Percentiles rank a stretch among this genome's conserved stretches.
Evolutionary conservation across 1,140 invertebrate genomes (phyloP).

Genomic region (Megathymus violae): DNA sequence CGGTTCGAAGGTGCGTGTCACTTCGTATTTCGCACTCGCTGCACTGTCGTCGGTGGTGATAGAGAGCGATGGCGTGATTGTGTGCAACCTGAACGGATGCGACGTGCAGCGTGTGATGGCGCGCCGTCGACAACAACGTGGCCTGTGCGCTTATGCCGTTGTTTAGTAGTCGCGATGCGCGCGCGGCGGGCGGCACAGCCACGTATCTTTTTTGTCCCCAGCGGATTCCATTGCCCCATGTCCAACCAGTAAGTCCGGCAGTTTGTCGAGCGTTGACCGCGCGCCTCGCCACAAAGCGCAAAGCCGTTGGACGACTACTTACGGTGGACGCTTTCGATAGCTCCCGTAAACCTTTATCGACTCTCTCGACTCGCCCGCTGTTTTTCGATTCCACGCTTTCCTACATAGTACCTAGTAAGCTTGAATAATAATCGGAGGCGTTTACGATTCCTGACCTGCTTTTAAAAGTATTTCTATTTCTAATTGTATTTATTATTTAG

Average conservation of each 20-base stretch:
- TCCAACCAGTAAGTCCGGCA: conserved; percentile 80
- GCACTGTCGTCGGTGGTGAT: neutral
- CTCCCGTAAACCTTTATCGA: conserved; percentile 58
- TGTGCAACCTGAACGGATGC: conserved; percentile 26
- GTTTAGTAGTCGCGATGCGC: conserved; percentile 67
- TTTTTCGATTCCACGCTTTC: conserved; percentile 38
- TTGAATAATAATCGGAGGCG: conserved; percentile 22
- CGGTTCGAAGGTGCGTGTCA: no score
- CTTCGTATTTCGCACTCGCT: no score
- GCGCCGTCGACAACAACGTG: conserved; percentile 27
- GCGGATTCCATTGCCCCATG: conserved; percentile 78
- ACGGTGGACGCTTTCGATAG: conserved; percentile 65
- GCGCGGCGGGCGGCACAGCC: conserved; percentile 56
- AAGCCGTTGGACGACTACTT: conserved; percentile 66
- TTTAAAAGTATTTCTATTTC: conserved; percentile 21
- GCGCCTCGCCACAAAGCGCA: conserved; percentile 61
- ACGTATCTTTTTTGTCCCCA: conserved; percentile 72
- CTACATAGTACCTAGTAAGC: conserved; percentile 27
- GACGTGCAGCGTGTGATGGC: conserved; percentile 22
- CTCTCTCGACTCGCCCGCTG: conserved; percentile 28
- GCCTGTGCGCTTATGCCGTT: conserved; percentile 42
- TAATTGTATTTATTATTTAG: neutral
- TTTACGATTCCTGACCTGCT: conserved; percentile 23
- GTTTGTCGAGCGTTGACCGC: conserved; percentile 80
- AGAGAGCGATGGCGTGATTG: conserved; percentile 11